A percentile compares a stretch with the other conserved stretches of the same genome.
These are phyloP conservation scores for Uria lomvia DNA, from an alignment of 2,113 vertebrate species.

Conservation along the genomic window DNA sequence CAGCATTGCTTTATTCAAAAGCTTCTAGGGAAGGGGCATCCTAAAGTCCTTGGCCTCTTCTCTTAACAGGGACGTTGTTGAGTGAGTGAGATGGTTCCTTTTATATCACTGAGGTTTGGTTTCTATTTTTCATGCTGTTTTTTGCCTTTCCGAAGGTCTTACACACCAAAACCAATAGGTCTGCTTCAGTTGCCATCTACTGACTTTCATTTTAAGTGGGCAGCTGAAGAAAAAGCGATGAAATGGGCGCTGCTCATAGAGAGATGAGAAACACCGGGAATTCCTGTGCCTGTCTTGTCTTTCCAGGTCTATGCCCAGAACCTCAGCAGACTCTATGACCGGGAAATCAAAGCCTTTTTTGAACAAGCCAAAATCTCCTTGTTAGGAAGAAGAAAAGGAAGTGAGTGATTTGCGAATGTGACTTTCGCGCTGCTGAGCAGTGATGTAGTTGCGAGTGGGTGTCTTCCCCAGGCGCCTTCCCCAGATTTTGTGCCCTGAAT, in stretches of 20 bases:
- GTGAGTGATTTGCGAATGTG: background rate
- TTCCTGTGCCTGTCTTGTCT: background rate
- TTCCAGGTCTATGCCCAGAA: conserved; percentile 52
- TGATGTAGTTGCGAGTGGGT: background rate
- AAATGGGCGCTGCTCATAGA: too few relatives aligned
- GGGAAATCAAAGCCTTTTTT: conserved; percentile 46
- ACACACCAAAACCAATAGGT: background rate
- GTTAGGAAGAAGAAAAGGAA: conserved; percentile 19
- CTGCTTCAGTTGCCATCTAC: background rate
- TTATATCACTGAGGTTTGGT: background rate
- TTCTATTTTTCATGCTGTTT: background rate
- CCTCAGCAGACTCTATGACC: conserved; percentile 3
- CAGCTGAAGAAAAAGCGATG: background rate
- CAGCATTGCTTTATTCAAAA: background rate
- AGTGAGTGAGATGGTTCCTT: background rate
- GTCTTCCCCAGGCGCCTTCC: background rate
- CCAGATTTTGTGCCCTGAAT: background rate
- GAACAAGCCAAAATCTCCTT: conserved; percentile 26
- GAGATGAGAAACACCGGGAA: background rate
- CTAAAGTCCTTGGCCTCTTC: background rate
- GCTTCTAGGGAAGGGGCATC: background rate
- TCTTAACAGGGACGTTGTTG: background rate
- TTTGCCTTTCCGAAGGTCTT: background rate
- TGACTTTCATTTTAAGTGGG: background rate
- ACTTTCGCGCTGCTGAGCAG: background rate